Conservation (phyloP, 1,140 invertebrate species). For the Solenopsis invicta region DNA sequence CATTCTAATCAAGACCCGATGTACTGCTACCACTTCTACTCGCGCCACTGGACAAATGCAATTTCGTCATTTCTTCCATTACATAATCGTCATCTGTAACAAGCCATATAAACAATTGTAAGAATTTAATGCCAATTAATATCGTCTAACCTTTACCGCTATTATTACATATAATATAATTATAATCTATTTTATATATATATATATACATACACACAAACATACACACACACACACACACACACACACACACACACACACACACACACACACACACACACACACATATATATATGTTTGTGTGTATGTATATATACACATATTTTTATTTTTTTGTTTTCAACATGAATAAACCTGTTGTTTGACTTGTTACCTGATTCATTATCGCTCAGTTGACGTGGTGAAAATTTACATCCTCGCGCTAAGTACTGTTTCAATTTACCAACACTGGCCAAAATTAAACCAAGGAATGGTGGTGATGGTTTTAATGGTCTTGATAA, state of each 20-base stretch:
- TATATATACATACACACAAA: too few species aligned
- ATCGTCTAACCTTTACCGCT: neutral
- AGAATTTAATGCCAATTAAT: neutral
- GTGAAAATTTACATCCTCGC: slow-evolving; percentile 91
- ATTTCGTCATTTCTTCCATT: slow-evolving; percentile 20
- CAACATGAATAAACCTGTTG: too few species aligned
- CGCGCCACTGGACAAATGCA: slow-evolving; percentile 6
- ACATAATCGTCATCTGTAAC: slow-evolving; percentile 53
- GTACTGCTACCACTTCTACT: slow-evolving; percentile 65
- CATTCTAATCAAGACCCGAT: slow-evolving; percentile 52
- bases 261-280: too few species aligned
- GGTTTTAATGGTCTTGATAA: slow-evolving; percentile 97
- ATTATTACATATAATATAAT: neutral
- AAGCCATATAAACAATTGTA: neutral
- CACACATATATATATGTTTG: too few species aligned
- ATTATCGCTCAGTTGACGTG: slow-evolving; percentile 90
- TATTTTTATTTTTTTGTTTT: neutral
- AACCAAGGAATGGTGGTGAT: slow-evolving; percentile 97
- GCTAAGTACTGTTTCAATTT: slow-evolving; percentile 91
- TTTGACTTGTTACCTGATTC: slow-evolving; percentile 88
- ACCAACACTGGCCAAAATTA: slow-evolving; percentile 95
- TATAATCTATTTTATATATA: too few species aligned
- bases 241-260: too few species aligned
- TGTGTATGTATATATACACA: too few species aligned
- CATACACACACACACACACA: too few species aligned